Conservation (phyloP, 2,113 vertebrate species). For the Lipotes vexillifer region DNA sequence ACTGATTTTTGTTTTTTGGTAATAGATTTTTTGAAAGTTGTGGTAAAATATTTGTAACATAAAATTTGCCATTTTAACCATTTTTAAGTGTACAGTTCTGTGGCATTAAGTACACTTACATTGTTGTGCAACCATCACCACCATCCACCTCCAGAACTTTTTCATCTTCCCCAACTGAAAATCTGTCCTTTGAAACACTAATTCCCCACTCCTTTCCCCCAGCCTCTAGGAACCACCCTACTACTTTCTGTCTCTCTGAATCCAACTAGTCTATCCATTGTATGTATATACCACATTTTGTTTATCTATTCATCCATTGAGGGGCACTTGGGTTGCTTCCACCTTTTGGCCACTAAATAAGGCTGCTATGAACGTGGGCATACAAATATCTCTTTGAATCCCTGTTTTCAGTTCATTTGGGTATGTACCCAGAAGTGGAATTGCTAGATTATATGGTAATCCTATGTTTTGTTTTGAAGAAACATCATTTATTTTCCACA, state of each 20-base stretch:
- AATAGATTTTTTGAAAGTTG: background rate
- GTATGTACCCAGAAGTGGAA: background rate
- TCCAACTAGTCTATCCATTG: background rate
- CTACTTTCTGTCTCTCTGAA: background rate
- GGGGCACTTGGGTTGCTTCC: background rate
- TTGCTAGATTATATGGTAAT: background rate
- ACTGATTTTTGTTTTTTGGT: background rate
- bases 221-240: background rate
- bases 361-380: background rate
- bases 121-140: background rate
- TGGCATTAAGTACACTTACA: background rate
- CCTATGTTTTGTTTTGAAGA: background rate
- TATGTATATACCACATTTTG: background rate
- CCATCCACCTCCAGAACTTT: background rate
- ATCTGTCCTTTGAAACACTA: background rate
- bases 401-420: background rate
- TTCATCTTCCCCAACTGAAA: constrained; percentile 2
- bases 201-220: background rate
- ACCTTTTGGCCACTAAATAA: background rate
- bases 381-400: background rate
- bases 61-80: background rate
- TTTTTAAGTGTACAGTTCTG: background rate
- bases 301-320: background rate
- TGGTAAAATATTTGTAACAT: background rate
- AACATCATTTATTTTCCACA: background rate